Conservation (phyloP, 2,888 invertebrate species). For the Venusia cambrica region DNA sequence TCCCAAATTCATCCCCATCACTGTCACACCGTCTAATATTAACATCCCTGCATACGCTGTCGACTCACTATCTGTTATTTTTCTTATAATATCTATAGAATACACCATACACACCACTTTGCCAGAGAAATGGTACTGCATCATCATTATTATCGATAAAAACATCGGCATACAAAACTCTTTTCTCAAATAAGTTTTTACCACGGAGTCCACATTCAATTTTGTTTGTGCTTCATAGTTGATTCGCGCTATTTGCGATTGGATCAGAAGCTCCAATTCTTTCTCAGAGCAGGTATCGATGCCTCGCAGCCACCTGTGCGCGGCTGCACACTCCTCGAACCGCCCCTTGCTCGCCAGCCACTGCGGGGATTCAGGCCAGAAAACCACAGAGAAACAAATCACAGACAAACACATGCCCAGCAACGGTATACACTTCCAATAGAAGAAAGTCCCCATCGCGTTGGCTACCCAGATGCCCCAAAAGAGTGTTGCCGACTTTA, state of each 20-base stretch:
- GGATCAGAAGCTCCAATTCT: conserved; percentile 34
- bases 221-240: too few species aligned
- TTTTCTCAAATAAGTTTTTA: conserved; percentile 12
- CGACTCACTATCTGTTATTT: conserved; percentile 33
- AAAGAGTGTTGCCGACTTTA: conserved; percentile 37
- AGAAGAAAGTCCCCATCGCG: conserved; percentile 37
- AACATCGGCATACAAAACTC: conserved; percentile 38
- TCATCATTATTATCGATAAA: conserved; percentile 28
- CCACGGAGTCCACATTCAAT: not conserved
- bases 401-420: conserved; percentile 28
- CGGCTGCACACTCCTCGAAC: conserved; percentile 32
- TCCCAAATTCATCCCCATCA: conserved; percentile 40
- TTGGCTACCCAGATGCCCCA: conserved; percentile 44
- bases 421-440: conserved; percentile 38
- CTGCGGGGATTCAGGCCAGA: conserved; percentile 38
- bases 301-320: conserved; percentile 37
- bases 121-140: conserved; percentile 40
- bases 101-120: conserved; percentile 39
- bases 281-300: conserved; percentile 23
- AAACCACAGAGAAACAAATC: conserved; percentile 22
- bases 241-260: conserved; percentile 28
- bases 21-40: conserved; percentile 38
- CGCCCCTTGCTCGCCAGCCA: conserved; percentile 39
- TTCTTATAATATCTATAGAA: conserved; percentile 40
- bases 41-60: conserved; percentile 42